Conservation (phyloP, 2,113 vertebrate genomes). For the Octodon degus region DNA sequence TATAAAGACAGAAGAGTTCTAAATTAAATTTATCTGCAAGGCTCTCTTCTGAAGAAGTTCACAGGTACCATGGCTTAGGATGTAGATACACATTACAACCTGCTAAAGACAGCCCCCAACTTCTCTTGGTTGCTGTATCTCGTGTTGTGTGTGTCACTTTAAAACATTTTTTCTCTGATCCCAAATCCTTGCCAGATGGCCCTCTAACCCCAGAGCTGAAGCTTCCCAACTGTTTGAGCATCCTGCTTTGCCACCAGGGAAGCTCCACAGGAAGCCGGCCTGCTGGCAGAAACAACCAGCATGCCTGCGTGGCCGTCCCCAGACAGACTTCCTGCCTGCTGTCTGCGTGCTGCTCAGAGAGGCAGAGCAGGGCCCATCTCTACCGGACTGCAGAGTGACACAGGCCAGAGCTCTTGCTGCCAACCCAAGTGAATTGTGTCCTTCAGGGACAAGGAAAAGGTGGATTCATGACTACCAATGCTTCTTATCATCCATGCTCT, state of each 20-base stretch:
- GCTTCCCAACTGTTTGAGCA: background rate
- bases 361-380: background rate
- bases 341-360: background rate
- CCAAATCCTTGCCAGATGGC: background rate
- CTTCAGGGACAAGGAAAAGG: background rate
- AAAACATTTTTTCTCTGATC: background rate
- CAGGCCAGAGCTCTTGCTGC: background rate
- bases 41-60: background rate
- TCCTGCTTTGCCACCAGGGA: background rate
- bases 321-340: rapidly evolving
- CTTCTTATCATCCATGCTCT: too few species aligned
- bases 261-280: background rate
- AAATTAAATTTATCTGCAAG: background rate
- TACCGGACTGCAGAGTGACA: background rate
- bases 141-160: background rate
- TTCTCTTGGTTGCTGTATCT: background rate
- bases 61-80: background rate
- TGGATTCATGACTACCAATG: background rate
- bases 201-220: background rate
- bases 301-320: background rate
- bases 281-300: background rate
- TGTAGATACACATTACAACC: background rate
- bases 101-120: background rate
- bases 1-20: background rate
- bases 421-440: background rate